Evolutionary conservation across 2,797 vertebrate species (phyloP).

Genomic region (Lepilemur septentrionalis): DNA sequence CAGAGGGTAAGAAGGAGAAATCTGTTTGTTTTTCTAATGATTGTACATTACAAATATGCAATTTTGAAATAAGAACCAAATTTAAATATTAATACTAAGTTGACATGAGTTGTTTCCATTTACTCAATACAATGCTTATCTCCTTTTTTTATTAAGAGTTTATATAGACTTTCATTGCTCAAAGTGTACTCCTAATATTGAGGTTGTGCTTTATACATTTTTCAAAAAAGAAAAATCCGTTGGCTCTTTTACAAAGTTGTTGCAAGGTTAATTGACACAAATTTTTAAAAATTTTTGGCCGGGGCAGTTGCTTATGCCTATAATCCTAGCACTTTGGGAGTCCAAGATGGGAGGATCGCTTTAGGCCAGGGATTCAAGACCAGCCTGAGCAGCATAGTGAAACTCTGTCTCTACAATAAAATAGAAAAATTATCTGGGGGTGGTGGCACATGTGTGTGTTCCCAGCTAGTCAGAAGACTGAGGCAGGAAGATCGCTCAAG

Average conservation of each 20-base stretch:
- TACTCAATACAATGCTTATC: neutral
- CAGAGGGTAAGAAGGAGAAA: neutral
- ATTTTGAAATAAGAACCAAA: conserved; percentile 24
- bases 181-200: neutral
- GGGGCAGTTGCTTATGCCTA: neutral
- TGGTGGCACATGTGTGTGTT: neutral
- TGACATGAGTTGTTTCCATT: conserved; percentile 13
- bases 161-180: neutral
- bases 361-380: neutral
- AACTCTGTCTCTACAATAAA: neutral
- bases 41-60: neutral
- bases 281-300: neutral
- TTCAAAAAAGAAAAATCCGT: neutral
- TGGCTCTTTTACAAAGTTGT: neutral
- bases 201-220: neutral
- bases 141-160: neutral
- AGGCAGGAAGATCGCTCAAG: neutral
- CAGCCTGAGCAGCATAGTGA: neutral
- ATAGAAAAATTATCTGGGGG: neutral
- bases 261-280: neutral
- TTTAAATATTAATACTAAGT: neutral
- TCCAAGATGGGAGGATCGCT: neutral
- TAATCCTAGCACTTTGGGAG: neutral
- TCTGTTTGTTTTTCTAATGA: neutral
- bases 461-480: neutral